These are phyloP conservation scores for Mellivora capensis DNA, from an alignment of 2,113 vertebrate genomes.

Conservation along the genomic window DNA sequence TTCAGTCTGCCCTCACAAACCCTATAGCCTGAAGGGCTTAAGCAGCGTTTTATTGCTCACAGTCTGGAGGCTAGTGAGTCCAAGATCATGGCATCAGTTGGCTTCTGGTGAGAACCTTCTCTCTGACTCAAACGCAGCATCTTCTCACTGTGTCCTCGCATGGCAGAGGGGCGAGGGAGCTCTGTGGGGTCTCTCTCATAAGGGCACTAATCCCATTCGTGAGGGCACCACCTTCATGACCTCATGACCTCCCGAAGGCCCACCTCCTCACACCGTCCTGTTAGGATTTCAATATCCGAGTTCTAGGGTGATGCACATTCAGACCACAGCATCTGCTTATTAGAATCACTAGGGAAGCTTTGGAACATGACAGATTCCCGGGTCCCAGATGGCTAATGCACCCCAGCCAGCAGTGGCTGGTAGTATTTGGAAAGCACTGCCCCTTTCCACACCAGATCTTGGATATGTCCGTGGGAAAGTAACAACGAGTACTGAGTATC, in stretches of 20 bases:
- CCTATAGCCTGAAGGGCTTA: background rate
- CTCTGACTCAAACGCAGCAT: background rate
- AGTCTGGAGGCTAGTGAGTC: background rate
- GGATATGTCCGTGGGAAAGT: background rate
- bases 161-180: accelerated
- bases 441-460: background rate
- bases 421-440: background rate
- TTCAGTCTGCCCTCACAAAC: background rate
- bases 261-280: background rate
- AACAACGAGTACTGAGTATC: background rate
- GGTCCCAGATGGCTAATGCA: background rate
- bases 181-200: background rate
- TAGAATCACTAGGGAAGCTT: background rate
- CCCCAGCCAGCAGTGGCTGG: background rate
- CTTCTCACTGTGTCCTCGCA: background rate
- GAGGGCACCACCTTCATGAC: background rate
- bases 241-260: background rate
- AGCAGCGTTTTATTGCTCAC: background rate
- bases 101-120: background rate
- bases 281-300: background rate
- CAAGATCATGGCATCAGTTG: background rate
- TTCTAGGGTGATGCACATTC: background rate
- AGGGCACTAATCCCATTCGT: background rate
- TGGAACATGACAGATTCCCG: background rate
- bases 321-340: background rate